A percentile compares a stretch with the other conserved stretches of the same genome.
Evolutionary conservation across 2,888 invertebrate genomes (phyloP).

Genomic region (Electrophaes corylata): DNA sequence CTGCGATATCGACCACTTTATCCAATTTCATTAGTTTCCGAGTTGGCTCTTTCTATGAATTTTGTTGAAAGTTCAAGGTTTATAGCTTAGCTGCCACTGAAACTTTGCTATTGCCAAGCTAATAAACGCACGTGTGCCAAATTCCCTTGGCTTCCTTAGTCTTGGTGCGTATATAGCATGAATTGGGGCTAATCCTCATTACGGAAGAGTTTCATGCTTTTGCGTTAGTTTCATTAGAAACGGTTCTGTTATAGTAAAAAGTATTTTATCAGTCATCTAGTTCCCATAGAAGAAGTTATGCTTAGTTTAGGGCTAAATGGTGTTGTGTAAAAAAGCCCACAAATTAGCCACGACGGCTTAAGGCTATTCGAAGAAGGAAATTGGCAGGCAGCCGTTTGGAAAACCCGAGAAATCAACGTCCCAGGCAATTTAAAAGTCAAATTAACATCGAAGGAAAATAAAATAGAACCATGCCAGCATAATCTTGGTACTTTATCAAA

Average conservation of each 20-base stretch:
- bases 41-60: not conserved
- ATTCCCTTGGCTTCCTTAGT: not conserved
- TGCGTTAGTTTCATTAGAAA: too few relatives aligned
- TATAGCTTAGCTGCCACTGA: not conserved
- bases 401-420: not conserved
- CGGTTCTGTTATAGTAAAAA: too few relatives aligned
- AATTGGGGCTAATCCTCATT: too few relatives aligned
- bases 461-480: conserved; percentile 11
- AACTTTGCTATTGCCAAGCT: conserved; percentile 8
- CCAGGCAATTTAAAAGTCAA: conserved; percentile 5
- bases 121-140: too few relatives aligned
- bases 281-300: too few relatives aligned
- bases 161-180: not conserved
- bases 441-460: conserved; percentile 2
- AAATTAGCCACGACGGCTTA: too few relatives aligned
- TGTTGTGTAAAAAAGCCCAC: too few relatives aligned
- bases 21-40: conserved; percentile 10
- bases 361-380: not conserved
- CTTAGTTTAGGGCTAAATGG: too few relatives aligned
- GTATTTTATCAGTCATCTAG: too few relatives aligned
- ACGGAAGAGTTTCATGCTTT: too few relatives aligned
- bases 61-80: conserved; percentile 14
- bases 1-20: conserved; percentile 4
- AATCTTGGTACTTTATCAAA: conserved; percentile 9
- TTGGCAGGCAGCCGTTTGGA: not conserved